Conservation (phyloP, 2,113 vertebrate species). For the Panthera uncia region DNA sequence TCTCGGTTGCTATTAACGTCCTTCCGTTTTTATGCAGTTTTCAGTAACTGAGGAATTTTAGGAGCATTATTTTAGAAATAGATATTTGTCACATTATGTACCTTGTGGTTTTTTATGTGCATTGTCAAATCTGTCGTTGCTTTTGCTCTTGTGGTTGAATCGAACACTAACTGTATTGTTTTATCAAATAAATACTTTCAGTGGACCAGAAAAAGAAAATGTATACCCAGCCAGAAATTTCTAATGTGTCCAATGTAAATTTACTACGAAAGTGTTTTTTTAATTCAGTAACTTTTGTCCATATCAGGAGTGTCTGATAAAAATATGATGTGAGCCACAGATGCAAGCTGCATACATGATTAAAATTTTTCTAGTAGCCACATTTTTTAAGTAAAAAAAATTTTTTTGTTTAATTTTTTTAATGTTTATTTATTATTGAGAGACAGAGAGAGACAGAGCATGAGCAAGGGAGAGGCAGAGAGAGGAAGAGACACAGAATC, state of each 20-base stretch:
- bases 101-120: slow-evolving; percentile 80
- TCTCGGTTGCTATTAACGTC: slow-evolving; percentile 85
- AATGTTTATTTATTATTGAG: too few relatives aligned
- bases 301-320: neutral
- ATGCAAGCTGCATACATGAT: too few relatives aligned
- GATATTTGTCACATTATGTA: slow-evolving; percentile 76
- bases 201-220: slow-evolving; percentile 83
- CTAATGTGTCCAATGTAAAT: neutral
- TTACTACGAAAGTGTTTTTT: slow-evolving; percentile 1
- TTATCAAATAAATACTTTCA: slow-evolving; percentile 89
- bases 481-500: too few relatives aligned
- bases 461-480: too few relatives aligned
- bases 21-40: slow-evolving; percentile 80
- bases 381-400: neutral
- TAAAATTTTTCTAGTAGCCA: too few relatives aligned
- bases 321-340: neutral
- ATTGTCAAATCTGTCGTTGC: slow-evolving; percentile 78
- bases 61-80: slow-evolving; percentile 80
- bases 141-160: slow-evolving; percentile 85
- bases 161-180: slow-evolving; percentile 90
- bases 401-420: neutral
- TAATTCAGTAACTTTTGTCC: neutral
- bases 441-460: too few relatives aligned
- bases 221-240: neutral
- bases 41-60: slow-evolving; percentile 84